A percentile compares a stretch with the other conserved stretches of the same genome.
Evolutionary conservation across 2,888 invertebrate species (phyloP).

Genomic region (Noctua janthina): DNA sequence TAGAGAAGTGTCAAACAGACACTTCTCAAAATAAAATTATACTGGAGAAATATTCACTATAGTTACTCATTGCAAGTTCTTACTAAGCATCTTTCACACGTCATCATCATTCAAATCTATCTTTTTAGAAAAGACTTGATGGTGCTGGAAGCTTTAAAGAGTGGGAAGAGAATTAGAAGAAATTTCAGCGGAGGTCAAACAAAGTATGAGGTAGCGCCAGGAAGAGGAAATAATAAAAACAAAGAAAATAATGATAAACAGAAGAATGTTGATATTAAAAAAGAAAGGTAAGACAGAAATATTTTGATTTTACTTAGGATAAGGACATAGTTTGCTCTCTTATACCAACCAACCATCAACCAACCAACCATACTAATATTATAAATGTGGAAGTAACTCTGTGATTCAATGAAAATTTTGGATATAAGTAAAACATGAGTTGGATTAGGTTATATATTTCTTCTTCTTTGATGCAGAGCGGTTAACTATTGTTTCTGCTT

Average conservation of each 20-base stretch:
- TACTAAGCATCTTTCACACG: neutral
- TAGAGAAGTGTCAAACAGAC: neutral
- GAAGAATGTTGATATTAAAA: constrained; percentile 30
- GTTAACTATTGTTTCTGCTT: neutral
- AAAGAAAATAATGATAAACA: constrained; percentile 28
- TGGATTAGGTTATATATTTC: neutral
- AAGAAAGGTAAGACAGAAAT: constrained; percentile 54
- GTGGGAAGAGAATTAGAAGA: constrained; percentile 64
- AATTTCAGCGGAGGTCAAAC: constrained; percentile 30
- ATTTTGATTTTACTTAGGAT: neutral
- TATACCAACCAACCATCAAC: neutral
- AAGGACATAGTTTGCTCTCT: neutral
- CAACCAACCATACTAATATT: neutral
- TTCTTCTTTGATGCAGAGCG: neutral
- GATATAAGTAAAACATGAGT: neutral
- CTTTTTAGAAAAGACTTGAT: constrained; percentile 83
- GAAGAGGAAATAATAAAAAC: constrained; percentile 43
- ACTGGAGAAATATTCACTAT: neutral
- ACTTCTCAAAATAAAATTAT: neutral
- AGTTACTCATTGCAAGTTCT: neutral
- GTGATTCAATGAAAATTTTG: neutral
- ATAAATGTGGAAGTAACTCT: neutral
- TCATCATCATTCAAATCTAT: constrained; percentile 28
- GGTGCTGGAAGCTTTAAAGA: constrained; percentile 76
- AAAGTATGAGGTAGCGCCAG: constrained; percentile 27